Evolutionary conservation across 2,797 vertebrate species (phyloP).

Genomic region (Tiaroga cobitis): DNA sequence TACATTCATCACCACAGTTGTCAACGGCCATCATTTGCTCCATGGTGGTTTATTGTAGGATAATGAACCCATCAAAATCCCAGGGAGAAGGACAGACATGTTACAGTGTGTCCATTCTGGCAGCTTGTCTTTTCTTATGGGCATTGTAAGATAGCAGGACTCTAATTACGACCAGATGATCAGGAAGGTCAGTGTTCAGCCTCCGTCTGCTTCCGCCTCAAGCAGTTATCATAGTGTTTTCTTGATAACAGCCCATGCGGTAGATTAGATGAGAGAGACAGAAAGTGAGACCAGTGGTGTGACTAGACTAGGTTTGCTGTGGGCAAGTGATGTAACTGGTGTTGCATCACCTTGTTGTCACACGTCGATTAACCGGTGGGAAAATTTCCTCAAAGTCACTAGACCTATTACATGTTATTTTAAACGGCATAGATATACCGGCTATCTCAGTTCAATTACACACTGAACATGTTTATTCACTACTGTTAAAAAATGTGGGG

Average conservation of each 20-base stretch:
- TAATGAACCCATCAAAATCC: constrained; percentile 23
- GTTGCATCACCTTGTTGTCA: no score
- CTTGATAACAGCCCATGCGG: constrained; percentile 17
- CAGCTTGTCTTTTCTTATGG: constrained; percentile 36
- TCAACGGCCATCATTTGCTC: constrained; percentile 6
- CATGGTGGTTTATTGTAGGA: constrained; percentile 6
- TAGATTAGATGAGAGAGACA: constrained; percentile 3
- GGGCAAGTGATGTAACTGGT: no score
- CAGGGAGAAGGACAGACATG: constrained; percentile 9
- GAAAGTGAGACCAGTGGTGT: background rate
- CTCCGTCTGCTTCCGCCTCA: background rate
- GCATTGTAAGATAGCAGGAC: constrained; percentile 34
- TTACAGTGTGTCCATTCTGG: constrained; percentile 32
- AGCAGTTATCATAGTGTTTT: background rate
- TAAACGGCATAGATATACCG: background rate
- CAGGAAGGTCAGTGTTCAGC: constrained; percentile 39
- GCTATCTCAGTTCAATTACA: background rate
- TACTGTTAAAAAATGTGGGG: background rate
- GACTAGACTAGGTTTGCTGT: background rate
- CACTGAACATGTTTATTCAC: background rate
- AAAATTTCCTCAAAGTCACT: no score
- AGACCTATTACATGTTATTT: background rate
- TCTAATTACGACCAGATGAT: constrained; percentile 53
- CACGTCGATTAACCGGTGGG: no score
- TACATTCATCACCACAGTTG: background rate